A percentile compares a stretch with the other conserved stretches of the same genome.
Conservation (phyloP, 1,140 invertebrate genomes). For the Drosophila ficusphila region DNA sequence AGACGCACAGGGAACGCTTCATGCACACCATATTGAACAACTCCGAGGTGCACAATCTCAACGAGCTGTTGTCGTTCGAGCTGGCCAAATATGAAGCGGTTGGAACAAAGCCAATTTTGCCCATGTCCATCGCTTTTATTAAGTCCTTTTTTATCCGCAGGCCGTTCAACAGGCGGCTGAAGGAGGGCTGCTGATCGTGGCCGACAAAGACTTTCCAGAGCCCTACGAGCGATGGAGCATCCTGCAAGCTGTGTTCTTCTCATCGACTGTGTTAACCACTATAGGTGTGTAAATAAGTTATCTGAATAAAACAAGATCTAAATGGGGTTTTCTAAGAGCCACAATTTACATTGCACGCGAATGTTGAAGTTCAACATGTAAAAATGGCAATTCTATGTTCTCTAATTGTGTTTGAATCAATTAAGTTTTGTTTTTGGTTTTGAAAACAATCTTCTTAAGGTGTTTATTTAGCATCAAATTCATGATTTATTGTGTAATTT, state of each 20-base stretch:
- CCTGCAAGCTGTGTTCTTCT: constrained; percentile 92
- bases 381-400: no score
- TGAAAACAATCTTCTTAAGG: no score
- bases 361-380: no score
- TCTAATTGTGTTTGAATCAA: no score
- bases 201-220: constrained; percentile 85
- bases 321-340: no score
- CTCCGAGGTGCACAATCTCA: constrained; percentile 86
- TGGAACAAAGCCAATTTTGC: background rate
- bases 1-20: constrained; percentile 85
- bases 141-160: constrained; percentile 68
- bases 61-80: constrained; percentile 86
- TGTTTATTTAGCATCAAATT: no score
- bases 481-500: no score
- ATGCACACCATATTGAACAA: constrained; percentile 86
- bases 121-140: background rate
- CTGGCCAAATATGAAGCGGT: constrained; percentile 87
- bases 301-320: background rate
- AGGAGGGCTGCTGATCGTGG: constrained; percentile 86
- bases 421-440: no score
- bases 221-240: constrained; percentile 90
- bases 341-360: no score
- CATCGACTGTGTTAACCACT: constrained; percentile 92
- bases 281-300: constrained; percentile 87
- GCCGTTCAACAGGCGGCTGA: constrained; percentile 87